Percentiles rank a stretch among this genome's conserved stretches.
These are phyloP conservation scores for Myiothlypis coronata DNA, from an alignment of 2,797 vertebrate species.

Conservation along the genomic window DNA sequence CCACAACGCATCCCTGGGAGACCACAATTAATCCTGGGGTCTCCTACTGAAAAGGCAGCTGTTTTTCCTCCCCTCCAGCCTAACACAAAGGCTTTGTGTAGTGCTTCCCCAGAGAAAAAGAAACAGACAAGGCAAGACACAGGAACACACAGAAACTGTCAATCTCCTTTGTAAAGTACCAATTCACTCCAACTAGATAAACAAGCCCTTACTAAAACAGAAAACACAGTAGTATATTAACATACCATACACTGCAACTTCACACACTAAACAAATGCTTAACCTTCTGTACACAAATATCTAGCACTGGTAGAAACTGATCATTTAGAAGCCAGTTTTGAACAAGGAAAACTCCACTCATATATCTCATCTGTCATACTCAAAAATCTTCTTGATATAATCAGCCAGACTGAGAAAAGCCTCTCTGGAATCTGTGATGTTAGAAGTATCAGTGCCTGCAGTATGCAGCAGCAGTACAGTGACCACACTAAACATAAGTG, in stretches of 20 bases:
- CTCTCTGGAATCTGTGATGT: background rate
- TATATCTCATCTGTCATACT: background rate
- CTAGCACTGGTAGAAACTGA: background rate
- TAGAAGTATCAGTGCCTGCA: background rate
- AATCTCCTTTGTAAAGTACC: background rate
- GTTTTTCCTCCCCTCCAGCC: slow-evolving; percentile 36
- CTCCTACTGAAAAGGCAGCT: slow-evolving; percentile 20
- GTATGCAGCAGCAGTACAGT: background rate
- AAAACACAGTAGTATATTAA: slow-evolving; percentile 15
- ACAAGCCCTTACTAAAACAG: background rate
- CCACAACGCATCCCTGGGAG: background rate
- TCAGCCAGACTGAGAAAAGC: background rate
- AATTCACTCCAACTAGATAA: background rate
- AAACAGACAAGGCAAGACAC: background rate
- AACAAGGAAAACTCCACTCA: background rate
- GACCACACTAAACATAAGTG: background rate
- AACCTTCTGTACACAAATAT: background rate
- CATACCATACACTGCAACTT: background rate
- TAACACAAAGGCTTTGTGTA: slow-evolving; percentile 56
- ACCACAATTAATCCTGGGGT: background rate
- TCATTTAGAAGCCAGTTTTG: rapidly evolving
- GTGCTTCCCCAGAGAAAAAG: background rate
- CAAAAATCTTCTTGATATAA: background rate
- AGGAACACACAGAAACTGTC: background rate
- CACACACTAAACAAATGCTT: background rate